Evolutionary conservation across 1,140 invertebrate genomes (phyloP).

Genomic region (Uloborus diversus): DNA sequence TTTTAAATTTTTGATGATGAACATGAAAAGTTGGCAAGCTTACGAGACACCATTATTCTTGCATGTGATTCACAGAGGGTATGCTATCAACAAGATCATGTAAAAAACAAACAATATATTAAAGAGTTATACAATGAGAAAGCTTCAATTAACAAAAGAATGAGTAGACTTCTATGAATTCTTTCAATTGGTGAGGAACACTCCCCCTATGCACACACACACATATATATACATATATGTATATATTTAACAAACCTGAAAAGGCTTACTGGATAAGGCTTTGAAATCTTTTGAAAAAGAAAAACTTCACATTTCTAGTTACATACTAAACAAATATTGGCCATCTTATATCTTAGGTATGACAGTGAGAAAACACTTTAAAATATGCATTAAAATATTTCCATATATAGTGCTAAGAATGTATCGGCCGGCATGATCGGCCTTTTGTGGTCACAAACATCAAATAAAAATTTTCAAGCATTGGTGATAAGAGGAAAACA

Average conservation of each 20-base stretch:
- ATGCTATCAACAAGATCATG: conserved; percentile 5
- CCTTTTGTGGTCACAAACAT: neutral
- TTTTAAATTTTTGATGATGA: conserved; percentile 35
- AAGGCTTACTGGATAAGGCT: conserved; percentile 47
- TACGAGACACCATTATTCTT: conserved; percentile 31
- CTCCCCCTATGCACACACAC: too few relatives aligned
- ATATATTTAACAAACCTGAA: conserved; percentile 17
- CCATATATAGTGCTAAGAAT: neutral
- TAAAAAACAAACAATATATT: neutral
- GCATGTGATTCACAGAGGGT: conserved; percentile 44
- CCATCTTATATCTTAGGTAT: neutral
- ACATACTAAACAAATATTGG: neutral
- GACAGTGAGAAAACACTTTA: neutral
- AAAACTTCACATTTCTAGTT: conserved; percentile 9
- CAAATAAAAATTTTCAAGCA: too few relatives aligned
- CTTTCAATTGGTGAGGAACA: conserved; percentile 5
- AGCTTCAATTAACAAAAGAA: conserved; percentile 10
- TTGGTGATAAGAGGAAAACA: too few relatives aligned
- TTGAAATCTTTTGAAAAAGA: conserved; percentile 26
- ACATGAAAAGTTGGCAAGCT: conserved; percentile 34
- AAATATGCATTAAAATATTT: neutral
- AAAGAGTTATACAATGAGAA: neutral
- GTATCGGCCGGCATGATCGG: neutral
- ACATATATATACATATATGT: conserved; percentile 18
- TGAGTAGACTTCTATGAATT: neutral